Conservation (phyloP, 2,113 vertebrate species). For the Xiphophorus couchianus region DNA sequence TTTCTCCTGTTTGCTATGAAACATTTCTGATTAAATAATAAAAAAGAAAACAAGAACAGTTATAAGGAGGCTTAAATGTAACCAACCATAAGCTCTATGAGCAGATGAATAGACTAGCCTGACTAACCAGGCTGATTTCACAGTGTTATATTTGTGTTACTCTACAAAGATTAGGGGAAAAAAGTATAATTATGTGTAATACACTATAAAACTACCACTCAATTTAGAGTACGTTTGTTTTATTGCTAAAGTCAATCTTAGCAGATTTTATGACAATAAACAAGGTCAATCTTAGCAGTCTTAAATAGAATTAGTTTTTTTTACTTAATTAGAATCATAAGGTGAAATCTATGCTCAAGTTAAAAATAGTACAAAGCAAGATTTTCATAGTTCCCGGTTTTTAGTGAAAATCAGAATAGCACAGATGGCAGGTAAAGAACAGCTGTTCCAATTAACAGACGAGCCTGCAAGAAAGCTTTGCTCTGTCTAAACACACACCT, state of each 20-base stretch:
- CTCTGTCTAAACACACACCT: background rate
- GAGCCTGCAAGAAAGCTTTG: background rate
- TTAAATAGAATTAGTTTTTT: background rate
- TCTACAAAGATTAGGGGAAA: too few species aligned
- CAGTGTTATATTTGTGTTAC: too few species aligned
- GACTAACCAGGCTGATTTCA: too few species aligned
- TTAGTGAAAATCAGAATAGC: background rate
- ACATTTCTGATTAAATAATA: too few species aligned
- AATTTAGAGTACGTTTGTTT: background rate
- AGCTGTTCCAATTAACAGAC: background rate
- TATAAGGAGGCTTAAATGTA: too few species aligned
- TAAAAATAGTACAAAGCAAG: background rate
- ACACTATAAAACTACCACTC: background rate
- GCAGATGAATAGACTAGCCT: too few species aligned
- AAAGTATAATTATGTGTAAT: background rate
- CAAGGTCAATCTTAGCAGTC: too few species aligned
- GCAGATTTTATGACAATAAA: too few species aligned
- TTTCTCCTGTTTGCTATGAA: too few species aligned
- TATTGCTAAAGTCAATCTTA: background rate
- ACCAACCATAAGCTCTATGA: too few species aligned
- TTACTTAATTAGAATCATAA: background rate
- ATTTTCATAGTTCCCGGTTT: background rate
- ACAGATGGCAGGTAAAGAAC: background rate
- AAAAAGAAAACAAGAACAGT: too few species aligned
- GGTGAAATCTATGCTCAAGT: background rate